phyloP scores from a whole-genome alignment of 2,888 invertebrate species.

The Geophilus truncorum region DNA sequence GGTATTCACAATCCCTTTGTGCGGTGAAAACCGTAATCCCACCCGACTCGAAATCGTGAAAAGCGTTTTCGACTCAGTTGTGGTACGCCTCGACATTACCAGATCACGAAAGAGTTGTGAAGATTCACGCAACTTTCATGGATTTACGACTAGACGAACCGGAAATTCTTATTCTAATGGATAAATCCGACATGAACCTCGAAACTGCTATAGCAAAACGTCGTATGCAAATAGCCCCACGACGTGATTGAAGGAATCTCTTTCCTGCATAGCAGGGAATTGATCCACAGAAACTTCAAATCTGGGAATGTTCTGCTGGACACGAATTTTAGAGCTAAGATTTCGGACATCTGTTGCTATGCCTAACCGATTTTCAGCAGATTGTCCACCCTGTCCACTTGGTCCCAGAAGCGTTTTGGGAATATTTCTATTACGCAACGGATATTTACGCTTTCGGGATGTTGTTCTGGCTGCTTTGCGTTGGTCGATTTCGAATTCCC shows the following conservation, averaged over 20 bases:
- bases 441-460: constrained; percentile 88
- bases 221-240: constrained; percentile 64
- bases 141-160: too few species aligned
- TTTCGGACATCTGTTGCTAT: constrained; percentile 85
- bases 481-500: constrained; percentile 72
- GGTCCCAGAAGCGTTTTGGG: constrained; percentile 80
- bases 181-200: constrained; percentile 65
- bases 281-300: constrained; percentile 84
- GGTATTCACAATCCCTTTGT: constrained; percentile 68
- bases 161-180: constrained; percentile 75
- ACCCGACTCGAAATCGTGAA: constrained; percentile 82
- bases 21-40: constrained; percentile 85
- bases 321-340: constrained; percentile 63
- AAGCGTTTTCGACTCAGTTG: constrained; percentile 85
- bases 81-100: constrained; percentile 83
- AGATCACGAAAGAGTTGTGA: constrained; percentile 71
- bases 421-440: constrained; percentile 74
- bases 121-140: constrained; percentile 71
- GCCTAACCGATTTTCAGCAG: constrained; percentile 86
- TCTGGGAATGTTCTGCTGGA: constrained; percentile 83
- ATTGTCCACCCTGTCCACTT: constrained; percentile 86
- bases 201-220: constrained; percentile 69
- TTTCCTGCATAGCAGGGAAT: constrained; percentile 79
- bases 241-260: constrained; percentile 83
- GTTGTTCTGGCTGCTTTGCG: constrained; percentile 83